Conservation (phyloP, 2,888 invertebrate genomes). For the Tenthredo distinguenda region DNA sequence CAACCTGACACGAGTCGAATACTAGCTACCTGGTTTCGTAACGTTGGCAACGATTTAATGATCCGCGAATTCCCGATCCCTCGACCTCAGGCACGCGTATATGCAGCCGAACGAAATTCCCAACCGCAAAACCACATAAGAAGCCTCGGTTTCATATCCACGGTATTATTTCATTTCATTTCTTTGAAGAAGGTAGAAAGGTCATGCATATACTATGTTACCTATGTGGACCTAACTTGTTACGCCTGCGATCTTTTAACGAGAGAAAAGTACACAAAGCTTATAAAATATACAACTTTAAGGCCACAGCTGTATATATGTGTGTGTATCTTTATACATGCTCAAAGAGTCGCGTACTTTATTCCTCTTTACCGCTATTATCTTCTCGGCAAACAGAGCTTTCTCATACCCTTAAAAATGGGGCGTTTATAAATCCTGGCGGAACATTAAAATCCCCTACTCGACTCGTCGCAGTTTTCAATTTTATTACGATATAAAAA, state of each 20-base stretch:
- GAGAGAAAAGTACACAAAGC: not conserved
- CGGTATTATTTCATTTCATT: not conserved
- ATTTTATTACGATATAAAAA: not conserved
- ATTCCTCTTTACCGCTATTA: not conserved
- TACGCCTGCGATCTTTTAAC: not conserved
- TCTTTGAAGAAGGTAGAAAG: not conserved
- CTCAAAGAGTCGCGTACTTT: not conserved
- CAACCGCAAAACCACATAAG: constrained; percentile 13
- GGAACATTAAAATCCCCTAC: not conserved
- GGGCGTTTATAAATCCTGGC: not conserved
- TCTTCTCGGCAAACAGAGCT: not conserved
- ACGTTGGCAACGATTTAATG: constrained; percentile 33
- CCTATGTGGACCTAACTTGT: not conserved
- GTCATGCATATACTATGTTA: not conserved
- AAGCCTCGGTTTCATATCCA: not conserved
- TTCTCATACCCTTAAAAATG: not conserved
- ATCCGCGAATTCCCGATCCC: constrained; percentile 20
- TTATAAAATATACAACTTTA: not conserved
- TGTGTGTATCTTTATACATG: not conserved
- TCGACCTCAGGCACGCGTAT: not conserved
- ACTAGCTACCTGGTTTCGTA: constrained; percentile 6
- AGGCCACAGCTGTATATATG: not conserved
- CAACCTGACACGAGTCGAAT: constrained; percentile 20
- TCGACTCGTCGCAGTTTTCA: not conserved
- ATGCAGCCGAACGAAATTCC: not conserved